Percentiles rank a stretch among this genome's conserved stretches.
These are phyloP conservation scores for Charadrius vociferus DNA, from an alignment of 2,113 vertebrate species.

Conservation along the genomic window DNA sequence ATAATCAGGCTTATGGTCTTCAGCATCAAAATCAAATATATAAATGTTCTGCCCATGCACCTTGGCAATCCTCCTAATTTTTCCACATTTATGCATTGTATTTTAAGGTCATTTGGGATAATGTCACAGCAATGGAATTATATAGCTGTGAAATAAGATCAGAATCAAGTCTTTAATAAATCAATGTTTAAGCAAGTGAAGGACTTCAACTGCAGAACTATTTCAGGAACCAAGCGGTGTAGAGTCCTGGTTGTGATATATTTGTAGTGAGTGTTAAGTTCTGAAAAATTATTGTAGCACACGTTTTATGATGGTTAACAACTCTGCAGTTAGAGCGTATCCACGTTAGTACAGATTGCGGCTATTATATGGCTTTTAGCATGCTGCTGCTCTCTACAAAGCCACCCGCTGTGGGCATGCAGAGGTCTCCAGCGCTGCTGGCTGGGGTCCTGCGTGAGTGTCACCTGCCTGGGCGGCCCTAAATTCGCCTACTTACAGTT, in stretches of 20 bases:
- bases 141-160: constrained; percentile 1
- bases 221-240: background rate
- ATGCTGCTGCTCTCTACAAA: background rate
- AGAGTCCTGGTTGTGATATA: fast-evolving
- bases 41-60: background rate
- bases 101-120: background rate
- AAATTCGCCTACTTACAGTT: background rate
- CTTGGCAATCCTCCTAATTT: background rate
- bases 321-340: background rate
- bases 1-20: background rate
- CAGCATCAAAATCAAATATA: background rate
- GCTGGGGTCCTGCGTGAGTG: background rate
- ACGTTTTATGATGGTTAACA: background rate
- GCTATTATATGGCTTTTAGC: background rate
- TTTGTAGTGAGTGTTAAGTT: background rate
- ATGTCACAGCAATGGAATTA: background rate
- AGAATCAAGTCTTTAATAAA: constrained; percentile 26
- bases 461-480: background rate
- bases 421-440: background rate
- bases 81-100: background rate
- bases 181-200: background rate
- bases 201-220: background rate
- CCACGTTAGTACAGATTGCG: fast-evolving
- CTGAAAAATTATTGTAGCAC: background rate
- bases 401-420: fast-evolving